Base-by-base conservation (phyloP, 2,888 invertebrate genomes). In the Ceriagrion tenellum region DNA sequence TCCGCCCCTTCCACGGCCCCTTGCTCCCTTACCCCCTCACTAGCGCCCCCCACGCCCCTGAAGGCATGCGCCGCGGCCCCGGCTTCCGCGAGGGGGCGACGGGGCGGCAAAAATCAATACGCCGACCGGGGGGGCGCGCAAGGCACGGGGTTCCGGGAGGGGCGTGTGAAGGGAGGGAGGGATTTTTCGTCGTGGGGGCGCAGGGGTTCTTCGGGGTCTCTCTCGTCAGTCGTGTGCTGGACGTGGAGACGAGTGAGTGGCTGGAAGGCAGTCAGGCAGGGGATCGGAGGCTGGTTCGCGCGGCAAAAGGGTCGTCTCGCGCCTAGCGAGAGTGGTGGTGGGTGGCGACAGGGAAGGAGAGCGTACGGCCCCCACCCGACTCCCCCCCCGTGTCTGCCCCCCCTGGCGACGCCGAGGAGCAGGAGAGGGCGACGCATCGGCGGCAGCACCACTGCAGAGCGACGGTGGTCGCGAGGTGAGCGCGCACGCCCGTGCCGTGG, bases 41-140 rank as follows among this genome's bases (percentile, higher is more conserved):
- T 26, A 8, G 18, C 30, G 2, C 13, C 12, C 30, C 35, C 35
- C 81, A 13, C 81, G 81, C 12, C 35, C 30, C 81, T 16, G 81
- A 81, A 81, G 81, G 35, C 81, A 81, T 81, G 81, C 81, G 81
- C 81, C 81, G 81, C 13, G 26, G 35, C 26, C 16, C 35, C 81
- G 30, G 30, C 81, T 26, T 69, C 23, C 69, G 69, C 69, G 47
- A 47, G 69, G 23, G 81, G 18, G 81, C 16, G 81, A 30, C 81
- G 81, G 81, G 81, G 81, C 81, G 35, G 81, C 81, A 81, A 81
- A 81, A 81, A 81, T 81, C 81, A 81, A 81, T 81, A 81, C 16
- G 35, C 1, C 81, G 16, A 35, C 2, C 30, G 35, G 81, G 81
- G 81, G 81, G 81, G 74, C 30, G 4, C 4, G 4, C 13, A 6